phyloP scores from a whole-genome alignment of 2,797 vertebrate species.

The Mus caroli region DNA sequence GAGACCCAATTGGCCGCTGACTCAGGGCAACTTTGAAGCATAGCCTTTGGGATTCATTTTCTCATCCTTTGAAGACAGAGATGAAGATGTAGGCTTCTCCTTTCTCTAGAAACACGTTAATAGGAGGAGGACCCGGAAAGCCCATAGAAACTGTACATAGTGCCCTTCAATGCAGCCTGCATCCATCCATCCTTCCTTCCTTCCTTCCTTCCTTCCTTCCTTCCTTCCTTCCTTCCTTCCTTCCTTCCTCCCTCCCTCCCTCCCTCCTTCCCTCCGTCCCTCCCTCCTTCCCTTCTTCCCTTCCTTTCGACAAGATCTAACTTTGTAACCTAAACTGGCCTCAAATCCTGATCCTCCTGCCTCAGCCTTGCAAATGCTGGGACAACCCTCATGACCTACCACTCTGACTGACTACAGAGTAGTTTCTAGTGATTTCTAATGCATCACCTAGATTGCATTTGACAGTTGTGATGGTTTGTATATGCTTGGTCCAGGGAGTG shows the following conservation, averaged over 20 bases:
- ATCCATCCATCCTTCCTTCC: not conserved
- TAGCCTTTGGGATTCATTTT: constrained; percentile 16
- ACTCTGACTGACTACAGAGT: not conserved
- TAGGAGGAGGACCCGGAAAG: not conserved
- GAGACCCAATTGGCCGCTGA: not conserved
- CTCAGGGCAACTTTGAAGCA: constrained; percentile 20
- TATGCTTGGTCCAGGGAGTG: not conserved
- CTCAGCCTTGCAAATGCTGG: not conserved
- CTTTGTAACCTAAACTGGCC: not conserved
- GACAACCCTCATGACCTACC: no score
- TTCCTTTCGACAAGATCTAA: not conserved
- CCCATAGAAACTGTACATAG: not conserved
- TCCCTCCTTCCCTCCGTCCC: not conserved
- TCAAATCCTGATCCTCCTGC: not conserved
- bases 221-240: not conserved
- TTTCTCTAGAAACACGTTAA: not conserved
- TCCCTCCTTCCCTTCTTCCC: not conserved
- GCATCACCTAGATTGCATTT: not conserved
- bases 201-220: not conserved
- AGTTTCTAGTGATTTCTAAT: not conserved
- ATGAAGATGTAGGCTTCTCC: not conserved
- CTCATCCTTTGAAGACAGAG: constrained; percentile 39
- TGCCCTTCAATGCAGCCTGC: not conserved
- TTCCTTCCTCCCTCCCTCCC: not conserved
- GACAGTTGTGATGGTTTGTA: not conserved